Evolutionary conservation across 2,797 vertebrate species (phyloP).

Genomic region (Glossophaga mutica): DNA sequence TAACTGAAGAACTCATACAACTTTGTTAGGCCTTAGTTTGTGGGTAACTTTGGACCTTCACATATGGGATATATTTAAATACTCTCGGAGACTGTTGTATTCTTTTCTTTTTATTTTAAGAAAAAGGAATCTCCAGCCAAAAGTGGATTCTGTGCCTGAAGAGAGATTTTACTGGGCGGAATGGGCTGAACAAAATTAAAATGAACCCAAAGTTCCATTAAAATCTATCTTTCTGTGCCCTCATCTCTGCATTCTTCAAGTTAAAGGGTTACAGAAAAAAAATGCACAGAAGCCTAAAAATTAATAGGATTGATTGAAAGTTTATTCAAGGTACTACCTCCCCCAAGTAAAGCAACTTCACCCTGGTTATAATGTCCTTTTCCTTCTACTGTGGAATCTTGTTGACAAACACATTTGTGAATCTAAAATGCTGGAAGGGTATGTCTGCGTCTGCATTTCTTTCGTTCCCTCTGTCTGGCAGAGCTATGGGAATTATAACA

Average conservation of each 20-base stretch:
- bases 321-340: neutral
- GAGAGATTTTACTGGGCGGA: constrained; percentile 26
- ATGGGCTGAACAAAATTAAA: constrained; percentile 41
- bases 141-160: constrained; percentile 8
- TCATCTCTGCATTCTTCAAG: neutral
- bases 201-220: neutral
- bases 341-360: neutral
- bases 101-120: constrained; percentile 63
- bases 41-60: constrained; percentile 52
- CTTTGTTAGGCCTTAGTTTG: constrained; percentile 50
- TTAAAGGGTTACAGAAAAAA: neutral
- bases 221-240: neutral
- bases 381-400: neutral
- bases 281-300: neutral
- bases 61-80: constrained; percentile 60
- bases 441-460: neutral
- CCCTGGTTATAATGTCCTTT: neutral
- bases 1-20: constrained; percentile 50
- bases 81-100: constrained; percentile 45
- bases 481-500: neutral
- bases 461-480: neutral
- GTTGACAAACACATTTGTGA: neutral
- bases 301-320: neutral
- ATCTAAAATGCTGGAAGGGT: neutral
- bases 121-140: constrained; percentile 43